Evolutionary conservation across 2,797 vertebrate genomes (phyloP), one percentile per base, ranked within the genome.

Genomic region (Florisuga fusca): DNA sequence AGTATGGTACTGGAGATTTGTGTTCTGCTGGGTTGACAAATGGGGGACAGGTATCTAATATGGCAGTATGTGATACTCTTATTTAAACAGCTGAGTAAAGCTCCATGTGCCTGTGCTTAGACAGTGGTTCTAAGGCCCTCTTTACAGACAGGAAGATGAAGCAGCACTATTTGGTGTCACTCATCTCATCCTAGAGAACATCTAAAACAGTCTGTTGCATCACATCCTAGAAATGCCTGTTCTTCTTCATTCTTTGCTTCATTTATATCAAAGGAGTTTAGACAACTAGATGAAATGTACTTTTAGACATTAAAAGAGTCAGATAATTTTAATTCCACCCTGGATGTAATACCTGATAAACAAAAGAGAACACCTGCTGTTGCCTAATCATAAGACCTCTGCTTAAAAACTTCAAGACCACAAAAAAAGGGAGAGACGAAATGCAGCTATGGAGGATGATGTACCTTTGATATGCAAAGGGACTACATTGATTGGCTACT

Each of bases 381-480:
- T 93, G 50, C 41, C 22, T 90, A 62, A 86, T 81, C 25, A 20
- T 51, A 72, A 81, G 5, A 75, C 55, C 38, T 93, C 33, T 86
- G 43, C 51, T 84, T 86, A 75, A 94, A 85, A 94, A 38, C 36
- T 73, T n/a, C 33, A 69, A 62, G 66, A 84, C 48, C 80, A 50
- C 57, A 91, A 84, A 54, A 85, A 88, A 86, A 91, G 22, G 11
- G 50, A 84, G 41, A 92, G 19, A 77, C 23, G 29, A 72, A 95
- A 81, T 18, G 25, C 18, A 90, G 62, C 64, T 64, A 6, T 64
- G 34, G 58, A 90, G 59, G 74, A 43, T 31, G 63, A 69, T 4
- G 12, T 48, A 20, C 58, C 13, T 94, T 86, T 88, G 68, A 78
- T 89, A 81, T 53, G 14, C 50, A 72, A 21, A 80, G 22, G 31